These are phyloP conservation scores for Plotosus lineatus DNA, from an alignment of 2,113 vertebrate species.

Conservation along the genomic window DNA sequence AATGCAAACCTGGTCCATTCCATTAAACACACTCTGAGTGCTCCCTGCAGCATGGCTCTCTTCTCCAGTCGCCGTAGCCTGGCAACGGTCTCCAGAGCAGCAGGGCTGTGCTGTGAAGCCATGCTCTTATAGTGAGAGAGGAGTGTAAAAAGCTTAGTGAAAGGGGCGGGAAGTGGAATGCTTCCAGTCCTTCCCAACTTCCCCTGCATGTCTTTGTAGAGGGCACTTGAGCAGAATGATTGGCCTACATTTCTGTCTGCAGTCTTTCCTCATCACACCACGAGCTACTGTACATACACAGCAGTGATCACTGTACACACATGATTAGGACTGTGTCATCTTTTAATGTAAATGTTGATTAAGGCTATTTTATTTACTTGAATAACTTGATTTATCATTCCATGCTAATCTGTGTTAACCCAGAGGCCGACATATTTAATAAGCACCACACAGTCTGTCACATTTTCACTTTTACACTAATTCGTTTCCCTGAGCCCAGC, in stretches of 20 bases:
- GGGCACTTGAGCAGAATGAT: slow-evolving; percentile 72
- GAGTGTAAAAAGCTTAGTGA: background rate
- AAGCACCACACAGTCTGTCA: background rate
- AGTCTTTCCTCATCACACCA: slow-evolving; percentile 34
- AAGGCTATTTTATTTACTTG: background rate
- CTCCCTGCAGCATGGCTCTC: slow-evolving; percentile 58
- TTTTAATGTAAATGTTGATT: background rate
- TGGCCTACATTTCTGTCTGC: slow-evolving; percentile 65
- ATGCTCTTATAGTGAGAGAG: slow-evolving; percentile 34
- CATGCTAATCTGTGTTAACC: background rate
- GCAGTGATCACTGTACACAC: background rate
- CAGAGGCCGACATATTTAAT: background rate
- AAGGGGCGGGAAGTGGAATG: slow-evolving; percentile 12
- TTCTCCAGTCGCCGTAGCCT: slow-evolving; percentile 67
- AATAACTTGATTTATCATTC: background rate
- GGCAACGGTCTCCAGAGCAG: slow-evolving; percentile 72
- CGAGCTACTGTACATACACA: slow-evolving; percentile 16
- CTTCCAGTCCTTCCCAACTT: slow-evolving; percentile 32
- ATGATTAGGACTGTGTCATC: background rate
- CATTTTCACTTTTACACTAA: background rate
- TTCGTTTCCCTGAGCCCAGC: slow-evolving; percentile 31
- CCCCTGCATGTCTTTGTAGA: slow-evolving; percentile 55
- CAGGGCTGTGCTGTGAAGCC: slow-evolving; percentile 37
- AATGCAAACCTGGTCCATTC: slow-evolving; percentile 58
- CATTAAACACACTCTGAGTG: slow-evolving; percentile 66